Evolutionary conservation across 1,140 invertebrate species (phyloP).

Genomic region (Maniola jurtina): DNA sequence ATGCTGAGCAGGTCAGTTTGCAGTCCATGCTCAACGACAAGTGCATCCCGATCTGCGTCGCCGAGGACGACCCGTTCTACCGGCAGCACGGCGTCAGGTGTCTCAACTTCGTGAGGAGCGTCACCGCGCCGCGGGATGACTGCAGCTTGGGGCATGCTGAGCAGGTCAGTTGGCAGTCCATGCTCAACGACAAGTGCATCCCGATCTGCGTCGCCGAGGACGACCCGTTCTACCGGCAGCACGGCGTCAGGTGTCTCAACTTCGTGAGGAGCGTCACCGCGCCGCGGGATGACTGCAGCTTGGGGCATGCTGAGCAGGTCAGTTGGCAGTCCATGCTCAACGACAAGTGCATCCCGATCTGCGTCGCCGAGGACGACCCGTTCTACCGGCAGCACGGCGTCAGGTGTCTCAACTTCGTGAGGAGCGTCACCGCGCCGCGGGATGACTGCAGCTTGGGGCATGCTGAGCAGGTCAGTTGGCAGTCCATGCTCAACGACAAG

Average conservation of each 20-base stretch:
- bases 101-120: slow-evolving; percentile 80
- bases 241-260: slow-evolving; percentile 82
- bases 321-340: slow-evolving; percentile 55
- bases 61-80: slow-evolving; percentile 82
- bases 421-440: slow-evolving; percentile 80
- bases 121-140: slow-evolving; percentile 83
- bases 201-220: slow-evolving; percentile 82
- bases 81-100: slow-evolving; percentile 80
- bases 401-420: slow-evolving; percentile 82
- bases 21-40: slow-evolving; percentile 62
- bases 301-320: slow-evolving; percentile 89
- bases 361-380: slow-evolving; percentile 81
- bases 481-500: slow-evolving; percentile 62
- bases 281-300: slow-evolving; percentile 84
- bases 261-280: slow-evolving; percentile 81
- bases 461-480: slow-evolving; percentile 86
- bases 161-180: slow-evolving; percentile 81
- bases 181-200: slow-evolving; percentile 79
- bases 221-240: slow-evolving; percentile 81
- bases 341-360: slow-evolving; percentile 83
- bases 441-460: slow-evolving; percentile 87
- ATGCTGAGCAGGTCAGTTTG: slow-evolving; percentile 88
- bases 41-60: slow-evolving; percentile 84
- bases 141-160: slow-evolving; percentile 88
- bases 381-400: slow-evolving; percentile 81